Conservation (phyloP, 2,888 invertebrate species). For the Psococerastis gibbosa region DNA sequence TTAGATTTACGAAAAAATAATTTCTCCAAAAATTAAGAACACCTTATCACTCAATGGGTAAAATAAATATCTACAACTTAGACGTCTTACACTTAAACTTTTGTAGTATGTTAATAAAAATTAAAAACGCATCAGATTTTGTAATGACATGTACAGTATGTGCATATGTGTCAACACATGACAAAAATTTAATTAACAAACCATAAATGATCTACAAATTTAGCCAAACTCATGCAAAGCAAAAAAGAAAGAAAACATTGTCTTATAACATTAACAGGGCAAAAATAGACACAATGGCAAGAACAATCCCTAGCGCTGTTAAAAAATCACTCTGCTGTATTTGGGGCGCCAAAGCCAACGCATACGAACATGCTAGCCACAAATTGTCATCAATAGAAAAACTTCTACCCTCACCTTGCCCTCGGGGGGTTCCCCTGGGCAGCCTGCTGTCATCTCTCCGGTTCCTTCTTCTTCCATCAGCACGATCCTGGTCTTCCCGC, state of each 20-base stretch:
- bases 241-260: not conserved
- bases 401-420: constrained; percentile 10
- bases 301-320: constrained; percentile 51
- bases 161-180: no score
- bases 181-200: no score
- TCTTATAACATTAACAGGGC: constrained; percentile 39
- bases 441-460: constrained; percentile 10
- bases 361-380: constrained; percentile 53
- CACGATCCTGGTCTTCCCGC: constrained; percentile 3
- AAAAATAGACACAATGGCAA: constrained; percentile 53
- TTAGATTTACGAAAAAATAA: no score
- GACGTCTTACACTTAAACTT: no score
- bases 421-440: constrained; percentile 1
- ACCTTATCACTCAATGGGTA: no score
- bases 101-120: no score
- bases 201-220: no score
- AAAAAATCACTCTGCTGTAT: constrained; percentile 53
- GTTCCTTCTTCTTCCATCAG: constrained; percentile 4
- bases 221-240: not conserved
- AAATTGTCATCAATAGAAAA: constrained; percentile 12
- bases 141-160: no score
- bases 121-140: no score
- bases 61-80: no score
- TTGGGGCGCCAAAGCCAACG: constrained; percentile 48
- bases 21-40: no score